Percentiles rank a stretch among this genome's conserved stretches.
Evolutionary conservation across 2,888 invertebrate species (phyloP).

Genomic region (Syritta pipiens): DNA sequence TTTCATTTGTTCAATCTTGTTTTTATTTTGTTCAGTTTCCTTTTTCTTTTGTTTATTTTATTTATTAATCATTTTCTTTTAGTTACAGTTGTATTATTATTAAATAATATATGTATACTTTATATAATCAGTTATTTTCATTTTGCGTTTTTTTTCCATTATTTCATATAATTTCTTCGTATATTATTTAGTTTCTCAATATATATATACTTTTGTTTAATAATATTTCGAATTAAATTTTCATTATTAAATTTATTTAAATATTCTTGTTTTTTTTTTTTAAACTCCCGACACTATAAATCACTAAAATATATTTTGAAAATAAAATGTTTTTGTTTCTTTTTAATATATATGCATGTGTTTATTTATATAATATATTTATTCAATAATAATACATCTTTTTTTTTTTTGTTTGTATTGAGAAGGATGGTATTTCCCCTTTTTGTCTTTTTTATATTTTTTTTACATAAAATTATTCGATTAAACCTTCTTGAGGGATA

Average conservation of each 20-base stretch:
- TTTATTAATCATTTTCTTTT: constrained; percentile 32
- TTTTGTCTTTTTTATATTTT: constrained; percentile 27
- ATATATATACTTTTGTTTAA: constrained; percentile 69
- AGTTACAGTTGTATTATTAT: constrained; percentile 66
- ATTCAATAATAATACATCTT: constrained; percentile 66
- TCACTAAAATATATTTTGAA: constrained; percentile 28
- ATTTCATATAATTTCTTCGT: no score
- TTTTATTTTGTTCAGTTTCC: constrained; percentile 64
- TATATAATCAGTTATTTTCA: constrained; percentile 72
- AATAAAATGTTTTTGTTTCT: constrained; percentile 27
- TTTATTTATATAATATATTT: constrained; percentile 54
- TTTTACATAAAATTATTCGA: constrained; percentile 35
- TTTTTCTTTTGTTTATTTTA: constrained; percentile 36
- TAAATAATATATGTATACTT: constrained; percentile 63
- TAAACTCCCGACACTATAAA: constrained; percentile 45
- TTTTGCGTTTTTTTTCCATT: constrained; percentile 30
- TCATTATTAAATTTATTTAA: constrained; percentile 60
- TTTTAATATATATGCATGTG: not conserved
- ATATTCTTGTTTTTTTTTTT: constrained; percentile 10
- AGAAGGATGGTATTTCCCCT: constrained; percentile 30
- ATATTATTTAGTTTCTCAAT: no score
- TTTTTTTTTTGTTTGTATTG: constrained; percentile 29
- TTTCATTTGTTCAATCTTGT: constrained; percentile 59
- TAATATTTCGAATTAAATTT: constrained; percentile 70
- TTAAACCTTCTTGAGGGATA: constrained; percentile 55